These are phyloP conservation scores for Eptesicus fuscus DNA, from an alignment of 2,113 vertebrate species.

Conservation along the genomic window DNA sequence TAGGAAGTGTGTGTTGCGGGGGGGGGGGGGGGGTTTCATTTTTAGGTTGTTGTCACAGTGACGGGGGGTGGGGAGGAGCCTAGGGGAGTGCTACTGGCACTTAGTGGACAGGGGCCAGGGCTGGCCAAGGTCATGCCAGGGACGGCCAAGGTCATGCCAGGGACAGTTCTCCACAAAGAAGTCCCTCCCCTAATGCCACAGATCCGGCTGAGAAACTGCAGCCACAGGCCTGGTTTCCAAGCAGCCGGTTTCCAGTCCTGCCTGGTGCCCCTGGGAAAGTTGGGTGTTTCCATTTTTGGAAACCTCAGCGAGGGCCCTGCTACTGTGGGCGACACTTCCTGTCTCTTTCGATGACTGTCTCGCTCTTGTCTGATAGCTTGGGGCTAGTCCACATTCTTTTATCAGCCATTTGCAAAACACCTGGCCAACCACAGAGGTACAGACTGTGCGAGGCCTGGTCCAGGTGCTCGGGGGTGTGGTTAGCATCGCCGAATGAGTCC, in stretches of 20 bases:
- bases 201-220: not conserved
- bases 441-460: not conserved
- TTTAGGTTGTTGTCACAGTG: not conserved
- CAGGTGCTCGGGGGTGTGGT: not conserved
- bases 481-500: rapidly evolving
- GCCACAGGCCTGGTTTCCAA: not conserved
- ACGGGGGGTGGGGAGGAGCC: not conserved
- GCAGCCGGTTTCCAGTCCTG: not conserved
- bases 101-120: not conserved
- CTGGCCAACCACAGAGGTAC: not conserved
- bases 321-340: not conserved
- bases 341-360: not conserved
- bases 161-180: not conserved
- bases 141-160: not conserved
- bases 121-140: not conserved
- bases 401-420: not conserved
- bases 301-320: not conserved
- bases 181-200: rapidly evolving
- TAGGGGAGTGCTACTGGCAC: not conserved
- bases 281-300: not conserved
- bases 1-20: not conserved
- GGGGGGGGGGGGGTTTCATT: too few relatives aligned
- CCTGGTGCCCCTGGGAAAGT: not conserved
- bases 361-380: not conserved
- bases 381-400: not conserved